A percentile compares a stretch with the other conserved stretches of the same genome.
These are phyloP conservation scores for Parapristionchus giblindavisi DNA, from an alignment of 2,888 invertebrate species.

Conservation along the genomic window DNA sequence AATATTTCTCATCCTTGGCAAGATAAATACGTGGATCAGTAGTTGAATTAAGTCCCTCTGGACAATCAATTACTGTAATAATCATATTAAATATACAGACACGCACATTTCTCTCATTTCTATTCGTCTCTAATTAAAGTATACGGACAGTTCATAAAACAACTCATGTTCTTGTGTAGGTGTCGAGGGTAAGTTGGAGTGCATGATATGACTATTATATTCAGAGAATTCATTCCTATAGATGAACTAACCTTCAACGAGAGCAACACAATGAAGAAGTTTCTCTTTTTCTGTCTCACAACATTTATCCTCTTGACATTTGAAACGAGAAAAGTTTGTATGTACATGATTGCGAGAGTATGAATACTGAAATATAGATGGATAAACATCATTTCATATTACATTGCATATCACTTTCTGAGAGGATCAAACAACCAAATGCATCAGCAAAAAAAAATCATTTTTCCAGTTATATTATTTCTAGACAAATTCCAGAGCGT, in stretches of 20 bases:
- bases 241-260: conserved; percentile 12
- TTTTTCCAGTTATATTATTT: too few relatives aligned
- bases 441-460: not conserved
- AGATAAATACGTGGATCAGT: conserved; percentile 11
- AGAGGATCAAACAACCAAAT: not conserved
- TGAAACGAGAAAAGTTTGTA: not conserved
- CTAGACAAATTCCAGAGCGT: too few relatives aligned
- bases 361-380: not conserved
- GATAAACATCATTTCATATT: too few relatives aligned
- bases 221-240: not conserved
- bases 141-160: too few relatives aligned
- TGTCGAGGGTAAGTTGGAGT: too few relatives aligned
- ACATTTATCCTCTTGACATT: not conserved
- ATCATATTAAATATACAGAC: not conserved
- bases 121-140: too few relatives aligned
- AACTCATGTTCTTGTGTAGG: too few relatives aligned
- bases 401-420: not conserved
- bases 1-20: conserved; percentile 2
- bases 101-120: too few relatives aligned
- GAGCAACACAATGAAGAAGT: conserved; percentile 8
- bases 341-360: not conserved
- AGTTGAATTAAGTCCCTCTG: not conserved
- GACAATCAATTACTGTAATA: conserved; percentile 7
- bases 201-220: not conserved
- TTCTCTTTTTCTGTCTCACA: conserved; percentile 12